phyloP scores from a whole-genome alignment of 2,888 invertebrate genomes.

The Herminia tarsipennalis region DNA sequence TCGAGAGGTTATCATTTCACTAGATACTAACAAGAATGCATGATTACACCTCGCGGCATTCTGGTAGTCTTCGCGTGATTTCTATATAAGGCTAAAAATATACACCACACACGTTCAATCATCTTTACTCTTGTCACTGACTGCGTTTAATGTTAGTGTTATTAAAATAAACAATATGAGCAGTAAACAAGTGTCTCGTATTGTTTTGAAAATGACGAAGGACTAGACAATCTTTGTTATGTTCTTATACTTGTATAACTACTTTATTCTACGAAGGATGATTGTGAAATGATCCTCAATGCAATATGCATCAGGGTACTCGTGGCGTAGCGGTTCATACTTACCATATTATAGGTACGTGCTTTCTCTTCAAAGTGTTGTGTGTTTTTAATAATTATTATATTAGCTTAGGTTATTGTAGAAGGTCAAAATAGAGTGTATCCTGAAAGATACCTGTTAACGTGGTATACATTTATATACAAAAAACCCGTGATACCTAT shows the following conservation, averaged over 20 bases:
- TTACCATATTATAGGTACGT: slow-evolving; percentile 46
- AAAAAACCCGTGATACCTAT: too few species aligned
- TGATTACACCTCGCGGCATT: slow-evolving; percentile 49
- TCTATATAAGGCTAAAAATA: slow-evolving; percentile 62
- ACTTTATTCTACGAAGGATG: slow-evolving; percentile 46
- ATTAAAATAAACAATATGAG: background rate
- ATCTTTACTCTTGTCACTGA: slow-evolving; percentile 42
- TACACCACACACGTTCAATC: slow-evolving; percentile 52
- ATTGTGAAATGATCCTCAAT: slow-evolving; percentile 19
- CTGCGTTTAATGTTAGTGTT: slow-evolving; percentile 15
- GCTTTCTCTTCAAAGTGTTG: slow-evolving; percentile 51
- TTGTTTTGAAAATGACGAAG: background rate
- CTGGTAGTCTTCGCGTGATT: slow-evolving; percentile 61
- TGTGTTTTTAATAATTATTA: slow-evolving; percentile 48
- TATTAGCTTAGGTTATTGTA: too few species aligned
- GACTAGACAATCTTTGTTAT: background rate
- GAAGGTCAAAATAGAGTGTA: too few species aligned
- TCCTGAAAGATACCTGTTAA: too few species aligned
- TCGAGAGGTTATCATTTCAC: slow-evolving; percentile 68
- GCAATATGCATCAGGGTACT: slow-evolving; percentile 20
- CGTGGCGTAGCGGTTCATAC: slow-evolving; percentile 46
- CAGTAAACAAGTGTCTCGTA: background rate
- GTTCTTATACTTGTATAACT: background rate
- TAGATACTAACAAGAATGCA: slow-evolving; percentile 51
- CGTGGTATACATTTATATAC: too few species aligned